Conservation (phyloP, 2,113 vertebrate species). For the Lepus timidus region DNA sequence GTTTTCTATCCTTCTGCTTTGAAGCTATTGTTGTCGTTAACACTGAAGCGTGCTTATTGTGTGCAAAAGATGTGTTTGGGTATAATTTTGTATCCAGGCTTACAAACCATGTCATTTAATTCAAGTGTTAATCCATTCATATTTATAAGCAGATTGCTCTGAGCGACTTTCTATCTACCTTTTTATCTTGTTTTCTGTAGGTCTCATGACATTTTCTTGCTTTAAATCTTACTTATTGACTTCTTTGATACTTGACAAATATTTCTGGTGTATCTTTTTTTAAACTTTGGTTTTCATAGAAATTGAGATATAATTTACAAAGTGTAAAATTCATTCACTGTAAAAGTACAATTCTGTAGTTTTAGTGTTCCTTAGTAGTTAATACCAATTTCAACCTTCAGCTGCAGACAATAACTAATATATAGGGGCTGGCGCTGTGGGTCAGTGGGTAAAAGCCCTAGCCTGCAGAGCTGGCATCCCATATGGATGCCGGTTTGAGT, state of each 20-base stretch:
- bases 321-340: not conserved
- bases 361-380: not conserved
- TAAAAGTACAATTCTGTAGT: not conserved
- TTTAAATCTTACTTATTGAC: not conserved
- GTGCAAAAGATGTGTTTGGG: not conserved
- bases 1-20: not conserved
- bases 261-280: not conserved
- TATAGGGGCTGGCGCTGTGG: no score
- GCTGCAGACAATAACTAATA: no score
- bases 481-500: no score
- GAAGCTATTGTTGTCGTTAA: not conserved
- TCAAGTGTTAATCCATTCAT: not conserved
- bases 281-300: not conserved
- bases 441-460: no score
- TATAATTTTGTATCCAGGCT: not conserved
- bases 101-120: not conserved
- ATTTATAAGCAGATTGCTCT: not conserved
- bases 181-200: not conserved
- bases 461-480: no score
- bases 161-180: not conserved
- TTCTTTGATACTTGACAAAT: not conserved
- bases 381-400: not conserved
- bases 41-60: not conserved
- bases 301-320: not conserved
- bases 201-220: not conserved